These are phyloP conservation scores for Pipa parva DNA, from an alignment of 2,113 vertebrate genomes.

Conservation along the genomic window DNA sequence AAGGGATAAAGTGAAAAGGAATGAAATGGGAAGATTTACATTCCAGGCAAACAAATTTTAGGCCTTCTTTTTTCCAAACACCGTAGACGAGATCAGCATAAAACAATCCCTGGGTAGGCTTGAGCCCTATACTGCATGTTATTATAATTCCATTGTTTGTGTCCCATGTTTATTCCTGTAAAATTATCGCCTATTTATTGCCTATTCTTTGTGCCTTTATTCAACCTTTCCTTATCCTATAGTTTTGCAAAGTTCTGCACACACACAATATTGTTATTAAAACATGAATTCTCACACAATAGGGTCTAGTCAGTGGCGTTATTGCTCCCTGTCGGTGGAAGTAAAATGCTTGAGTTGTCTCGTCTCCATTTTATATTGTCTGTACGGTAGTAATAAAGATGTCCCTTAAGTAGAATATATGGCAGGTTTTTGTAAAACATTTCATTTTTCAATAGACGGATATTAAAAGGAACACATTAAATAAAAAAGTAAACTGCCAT, in stretches of 20 bases:
- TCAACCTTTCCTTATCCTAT: not conserved
- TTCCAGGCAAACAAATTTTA: conserved; percentile 25
- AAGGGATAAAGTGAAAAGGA: conserved; percentile 31
- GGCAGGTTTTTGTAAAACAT: too few relatives aligned
- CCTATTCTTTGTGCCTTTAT: not conserved
- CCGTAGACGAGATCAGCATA: not conserved
- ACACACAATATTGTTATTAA: not conserved
- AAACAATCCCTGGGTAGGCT: not conserved
- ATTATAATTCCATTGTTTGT: not conserved
- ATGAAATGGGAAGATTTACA: conserved; percentile 34
- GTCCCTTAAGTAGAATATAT: not conserved
- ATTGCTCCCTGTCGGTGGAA: not conserved
- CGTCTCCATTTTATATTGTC: not conserved
- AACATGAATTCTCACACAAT: not conserved
- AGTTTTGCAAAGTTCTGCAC: conserved; percentile 2
- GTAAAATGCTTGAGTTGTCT: not conserved
- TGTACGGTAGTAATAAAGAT: not conserved
- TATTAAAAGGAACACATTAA: too few relatives aligned
- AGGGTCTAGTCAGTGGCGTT: not conserved
- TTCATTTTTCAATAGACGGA: too few relatives aligned
- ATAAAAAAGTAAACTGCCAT: too few relatives aligned
- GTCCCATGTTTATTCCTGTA: not conserved
- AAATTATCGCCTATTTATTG: conserved; percentile 21
- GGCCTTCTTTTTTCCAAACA: conserved; percentile 12
- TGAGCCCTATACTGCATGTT: not conserved